Evolutionary conservation across 2,797 vertebrate genomes (phyloP).

Genomic region (Catostomus latipinnis): DNA sequence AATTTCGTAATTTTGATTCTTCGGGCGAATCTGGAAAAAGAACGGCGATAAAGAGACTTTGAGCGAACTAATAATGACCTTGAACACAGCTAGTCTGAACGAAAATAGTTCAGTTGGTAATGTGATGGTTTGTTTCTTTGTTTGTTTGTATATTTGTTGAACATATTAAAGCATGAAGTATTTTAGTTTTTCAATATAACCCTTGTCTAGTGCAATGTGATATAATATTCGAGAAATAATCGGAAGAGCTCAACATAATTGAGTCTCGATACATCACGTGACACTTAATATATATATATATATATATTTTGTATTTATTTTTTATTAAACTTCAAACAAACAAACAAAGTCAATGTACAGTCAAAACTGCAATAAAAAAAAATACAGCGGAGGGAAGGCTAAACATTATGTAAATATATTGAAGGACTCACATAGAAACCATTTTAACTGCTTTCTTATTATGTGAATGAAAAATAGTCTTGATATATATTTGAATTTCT

Average conservation of each 20-base stretch:
- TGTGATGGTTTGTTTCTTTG: neutral
- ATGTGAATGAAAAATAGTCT: no score
- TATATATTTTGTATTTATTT: no score
- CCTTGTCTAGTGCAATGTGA: neutral
- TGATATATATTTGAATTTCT: no score
- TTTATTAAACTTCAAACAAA: no score
- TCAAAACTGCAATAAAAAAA: no score
- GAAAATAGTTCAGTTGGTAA: conserved; percentile 78
- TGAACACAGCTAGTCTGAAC: conserved; percentile 83
- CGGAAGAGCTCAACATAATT: no score
- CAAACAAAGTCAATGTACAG: no score
- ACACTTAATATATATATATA: neutral
- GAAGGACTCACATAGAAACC: no score
- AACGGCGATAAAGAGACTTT: conserved; percentile 86
- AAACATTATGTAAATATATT: no score
- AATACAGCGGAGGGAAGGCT: no score
- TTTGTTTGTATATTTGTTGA: neutral
- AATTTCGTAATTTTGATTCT: conserved; percentile 78
- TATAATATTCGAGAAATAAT: neutral
- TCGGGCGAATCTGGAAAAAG: conserved; percentile 95
- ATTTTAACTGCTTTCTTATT: no score
- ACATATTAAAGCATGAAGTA: neutral
- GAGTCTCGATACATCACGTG: conserved; percentile 2
- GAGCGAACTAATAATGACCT: conserved; percentile 79
- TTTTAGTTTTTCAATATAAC: neutral